These are phyloP conservation scores for Lerista edwardsae DNA, from an alignment of 2,797 vertebrate genomes.

Conservation along the genomic window DNA sequence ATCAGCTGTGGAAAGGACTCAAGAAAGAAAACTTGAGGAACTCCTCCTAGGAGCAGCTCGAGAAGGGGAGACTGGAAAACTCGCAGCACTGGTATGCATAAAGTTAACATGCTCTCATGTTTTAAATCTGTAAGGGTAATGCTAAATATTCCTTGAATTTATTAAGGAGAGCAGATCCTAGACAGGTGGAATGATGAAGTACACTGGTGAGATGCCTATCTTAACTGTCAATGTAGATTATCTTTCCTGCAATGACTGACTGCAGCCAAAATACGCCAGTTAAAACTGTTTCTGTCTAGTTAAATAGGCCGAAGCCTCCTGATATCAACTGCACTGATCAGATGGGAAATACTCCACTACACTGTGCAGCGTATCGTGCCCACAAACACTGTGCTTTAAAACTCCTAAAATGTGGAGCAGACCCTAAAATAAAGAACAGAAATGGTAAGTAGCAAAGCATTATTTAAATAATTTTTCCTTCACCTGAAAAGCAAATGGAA, in stretches of 20 bases:
- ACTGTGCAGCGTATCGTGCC: conserved; percentile 90
- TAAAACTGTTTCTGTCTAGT: conserved; percentile 68
- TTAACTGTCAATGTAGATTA: no score
- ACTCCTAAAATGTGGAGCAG: conserved; percentile 87
- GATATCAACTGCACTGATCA: conserved; percentile 88
- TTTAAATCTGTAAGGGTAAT: background rate
- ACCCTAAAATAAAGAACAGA: conserved; percentile 83
- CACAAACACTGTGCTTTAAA: conserved; percentile 88
- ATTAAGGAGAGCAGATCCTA: background rate
- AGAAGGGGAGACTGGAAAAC: conserved; percentile 82
- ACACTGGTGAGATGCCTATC: background rate
- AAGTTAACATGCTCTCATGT: background rate
- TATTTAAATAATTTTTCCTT: background rate
- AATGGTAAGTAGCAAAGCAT: conserved; percentile 79
- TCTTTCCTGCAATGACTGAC: no score
- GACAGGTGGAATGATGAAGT: background rate
- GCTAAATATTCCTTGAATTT: background rate
- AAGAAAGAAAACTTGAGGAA: conserved; percentile 85
- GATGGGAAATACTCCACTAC: conserved; percentile 90
- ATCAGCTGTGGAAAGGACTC: conserved; percentile 90
- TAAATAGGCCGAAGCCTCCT: conserved; percentile 81
- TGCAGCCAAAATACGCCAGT: background rate
- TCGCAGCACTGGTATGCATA: conserved; percentile 85
- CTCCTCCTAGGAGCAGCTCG: conserved; percentile 86
- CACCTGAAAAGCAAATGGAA: background rate